Evolutionary conservation across 2,888 invertebrate genomes (phyloP).

Genomic region (Cremastinae sp.): DNA sequence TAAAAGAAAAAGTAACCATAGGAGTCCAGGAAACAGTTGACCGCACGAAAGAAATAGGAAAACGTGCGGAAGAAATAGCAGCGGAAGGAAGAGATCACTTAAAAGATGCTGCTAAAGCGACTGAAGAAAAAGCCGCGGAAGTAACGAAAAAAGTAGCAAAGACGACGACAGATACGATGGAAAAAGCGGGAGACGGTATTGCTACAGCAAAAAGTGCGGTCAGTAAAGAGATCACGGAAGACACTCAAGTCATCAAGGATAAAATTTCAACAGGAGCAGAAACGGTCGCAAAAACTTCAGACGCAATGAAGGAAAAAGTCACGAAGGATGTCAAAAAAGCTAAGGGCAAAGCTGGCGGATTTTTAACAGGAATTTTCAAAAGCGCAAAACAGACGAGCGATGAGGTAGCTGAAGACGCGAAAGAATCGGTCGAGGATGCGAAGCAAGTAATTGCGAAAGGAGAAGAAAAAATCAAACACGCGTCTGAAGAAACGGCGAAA

Average conservation of each 20-base stretch:
- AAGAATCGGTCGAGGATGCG: conserved; percentile 68
- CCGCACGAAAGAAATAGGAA: conserved; percentile 77
- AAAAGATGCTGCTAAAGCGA: conserved; percentile 16
- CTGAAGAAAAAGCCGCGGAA: conserved; percentile 32
- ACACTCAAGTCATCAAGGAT: conserved; percentile 44
- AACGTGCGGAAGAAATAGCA: conserved; percentile 80
- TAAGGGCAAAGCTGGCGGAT: conserved; percentile 58
- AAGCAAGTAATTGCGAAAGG: conserved; percentile 66
- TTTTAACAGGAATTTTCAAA: conserved; percentile 69
- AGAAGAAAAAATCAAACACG: conserved; percentile 46
- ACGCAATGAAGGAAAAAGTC: conserved; percentile 56
- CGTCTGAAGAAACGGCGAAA: conserved; percentile 34
- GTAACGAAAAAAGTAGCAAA: conserved; percentile 3
- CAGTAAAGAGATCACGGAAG: conserved; percentile 46
- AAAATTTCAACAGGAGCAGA: conserved; percentile 61
- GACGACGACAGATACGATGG: conserved; percentile 37
- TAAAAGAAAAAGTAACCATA: conserved; percentile 40
- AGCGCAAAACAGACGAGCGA: conserved; percentile 69
- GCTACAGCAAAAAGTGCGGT: conserved; percentile 38
- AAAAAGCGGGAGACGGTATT: conserved; percentile 44
- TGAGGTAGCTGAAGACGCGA: conserved; percentile 64
- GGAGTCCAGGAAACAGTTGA: conserved; percentile 73
- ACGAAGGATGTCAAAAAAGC: conserved; percentile 49
- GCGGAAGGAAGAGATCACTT: conserved; percentile 75
- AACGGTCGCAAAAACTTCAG: conserved; percentile 47